Evolutionary conservation across 2,888 invertebrate species (phyloP), one percentile per base, ranked within the genome.

Genomic region (Coelinius sp.): DNA sequence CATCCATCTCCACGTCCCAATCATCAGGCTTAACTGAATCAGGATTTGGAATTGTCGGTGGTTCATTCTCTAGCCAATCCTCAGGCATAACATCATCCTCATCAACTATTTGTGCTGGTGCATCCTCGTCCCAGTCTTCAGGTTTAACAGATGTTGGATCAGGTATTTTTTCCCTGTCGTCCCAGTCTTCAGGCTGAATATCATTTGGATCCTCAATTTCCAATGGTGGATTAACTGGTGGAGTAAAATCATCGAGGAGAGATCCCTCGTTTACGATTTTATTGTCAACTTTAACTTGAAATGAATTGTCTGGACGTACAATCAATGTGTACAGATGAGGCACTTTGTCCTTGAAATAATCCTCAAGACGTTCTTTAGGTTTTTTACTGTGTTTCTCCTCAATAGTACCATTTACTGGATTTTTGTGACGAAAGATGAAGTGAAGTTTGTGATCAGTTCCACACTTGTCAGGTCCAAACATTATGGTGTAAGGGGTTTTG

Each of bases 381-480:
- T 97, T 97, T 86, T 97, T 97, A 84, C 97, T 95, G 86, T 99
- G 99, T 84, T 99, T 99, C 88, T 99, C 99, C 86, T 95, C 94
- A 78, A 95, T 89, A 24, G 93, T 91, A 56, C 96, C 97, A 85
- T 97, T 99, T 82, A 93, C 90, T 8, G 98, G 99, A 90, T 99
- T 99, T 88, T 92, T 93, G 88, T 98, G 98, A 66, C 96, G 92
- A 90, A 99, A 97, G 88, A 99, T 99, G 81, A 94, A 93, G 82
- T 94, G 94, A 8, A 93, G 84, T 90, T 98, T 98, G 85, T 95
- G 94, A 88, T 97, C 97, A 84, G 95, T 95, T 76, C 99, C 99
- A 89, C 99, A 99, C 89, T 98, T 99, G 90, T 99, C 99, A 7
- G 99, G 99, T 0, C 99, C 99, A 89, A 99, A 99, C 99, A 99